A percentile compares a stretch with the other conserved stretches of the same genome.
Conservation (phyloP, 2,113 vertebrate genomes). For the Benitochromis conjunctus region DNA sequence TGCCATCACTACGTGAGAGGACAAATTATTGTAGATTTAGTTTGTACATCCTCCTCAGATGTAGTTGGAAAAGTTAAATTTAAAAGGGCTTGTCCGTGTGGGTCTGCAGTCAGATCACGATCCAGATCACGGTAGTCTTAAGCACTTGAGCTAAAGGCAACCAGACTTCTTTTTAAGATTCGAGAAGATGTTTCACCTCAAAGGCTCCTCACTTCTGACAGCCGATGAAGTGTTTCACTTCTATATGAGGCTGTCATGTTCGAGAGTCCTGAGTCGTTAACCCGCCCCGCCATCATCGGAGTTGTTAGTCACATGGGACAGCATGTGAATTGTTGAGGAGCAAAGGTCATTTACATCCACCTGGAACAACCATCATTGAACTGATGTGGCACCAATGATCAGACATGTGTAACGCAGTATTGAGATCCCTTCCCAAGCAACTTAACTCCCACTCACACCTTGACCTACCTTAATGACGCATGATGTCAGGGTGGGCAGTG, state of each 20-base stretch:
- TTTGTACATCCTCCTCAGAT: neutral
- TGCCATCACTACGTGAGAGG: accelerated
- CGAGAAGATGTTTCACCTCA: neutral
- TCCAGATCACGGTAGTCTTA: accelerated
- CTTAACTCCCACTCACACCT: neutral
- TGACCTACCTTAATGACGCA: neutral
- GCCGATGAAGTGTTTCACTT: neutral
- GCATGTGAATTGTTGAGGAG: neutral
- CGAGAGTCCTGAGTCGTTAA: neutral
- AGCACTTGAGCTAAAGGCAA: neutral
- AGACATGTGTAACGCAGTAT: neutral
- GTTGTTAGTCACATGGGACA: accelerated
- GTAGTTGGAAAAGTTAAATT: neutral
- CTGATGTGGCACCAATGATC: neutral
- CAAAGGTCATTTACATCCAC: neutral
- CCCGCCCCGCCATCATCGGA: neutral
- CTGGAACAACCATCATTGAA: neutral
- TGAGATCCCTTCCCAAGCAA: neutral
- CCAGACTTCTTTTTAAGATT: neutral
- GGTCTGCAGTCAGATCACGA: neutral
- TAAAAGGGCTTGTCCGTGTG: neutral
- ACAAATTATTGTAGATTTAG: neutral
- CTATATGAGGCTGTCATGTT: neutral
- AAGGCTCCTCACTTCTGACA: neutral
- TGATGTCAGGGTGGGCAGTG: neutral